Evolutionary conservation across 1,140 invertebrate genomes (phyloP), one percentile per base, ranked within the genome.

Genomic region (Magallana ariakensis): DNA sequence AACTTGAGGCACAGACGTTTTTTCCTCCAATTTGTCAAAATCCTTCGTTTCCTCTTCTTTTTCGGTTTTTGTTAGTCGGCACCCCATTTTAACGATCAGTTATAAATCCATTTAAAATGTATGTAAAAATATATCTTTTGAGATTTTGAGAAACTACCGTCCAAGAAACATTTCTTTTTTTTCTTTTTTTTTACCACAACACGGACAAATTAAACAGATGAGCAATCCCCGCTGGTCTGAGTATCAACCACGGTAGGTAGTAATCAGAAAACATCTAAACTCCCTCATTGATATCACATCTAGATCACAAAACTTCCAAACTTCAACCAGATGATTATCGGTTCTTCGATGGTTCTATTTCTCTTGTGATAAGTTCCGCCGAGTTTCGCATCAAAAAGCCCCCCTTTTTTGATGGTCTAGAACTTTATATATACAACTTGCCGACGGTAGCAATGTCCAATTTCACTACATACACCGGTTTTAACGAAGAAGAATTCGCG

Each of bases 41-140:
- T 56, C 55, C 22, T 60, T 82, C 11, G 81, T 33, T 82, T 58
- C n/a, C 13, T 86, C 87, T 8, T 26, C 60, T 19, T 58, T 87
- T 26, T 56, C 56, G 15, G 70, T n/a, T 85, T 91, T 91, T 22
- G 88, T 87, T 80, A 89, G 85, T 62, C 85, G 66, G 85, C 90
- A 91, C 56, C 90, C 90, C 90, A 91, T 90, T 66, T 46, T 80
- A 26, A 26, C 83, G 13, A 57, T 85, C 81, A 46, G 13, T 85
- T 82, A 82, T 19, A 82, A 82, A 82, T 55, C 46, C 80, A 82
- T 56, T 55, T 15, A 82, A 54, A 82, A 54, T 75, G 19, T 26
- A 22, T 46, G 66, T 75, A 26, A 75, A 75, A 75, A 13, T 19
- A 75, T 19, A 46, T 46, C 33, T 46, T 46, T 46, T 46, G 33